phyloP scores from a whole-genome alignment of 2,113 vertebrate species.

The Cynocephalus volans region DNA sequence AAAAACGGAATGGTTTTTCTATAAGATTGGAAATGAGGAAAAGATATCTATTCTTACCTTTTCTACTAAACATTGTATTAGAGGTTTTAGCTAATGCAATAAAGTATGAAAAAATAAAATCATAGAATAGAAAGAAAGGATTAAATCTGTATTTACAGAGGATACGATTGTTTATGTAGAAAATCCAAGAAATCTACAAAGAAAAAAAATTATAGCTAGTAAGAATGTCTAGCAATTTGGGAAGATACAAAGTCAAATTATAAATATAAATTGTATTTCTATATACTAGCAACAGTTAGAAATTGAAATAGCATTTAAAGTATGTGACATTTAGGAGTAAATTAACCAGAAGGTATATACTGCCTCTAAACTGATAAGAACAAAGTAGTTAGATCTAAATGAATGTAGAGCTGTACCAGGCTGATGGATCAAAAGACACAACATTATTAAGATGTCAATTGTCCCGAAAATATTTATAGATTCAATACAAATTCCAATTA shows the following conservation, averaged over 20 bases:
- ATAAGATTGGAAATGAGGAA: not conserved
- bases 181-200: not conserved
- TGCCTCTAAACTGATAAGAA: not conserved
- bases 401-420: not conserved
- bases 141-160: not conserved
- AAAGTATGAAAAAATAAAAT: not conserved
- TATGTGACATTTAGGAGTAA: not conserved
- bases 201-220: not conserved
- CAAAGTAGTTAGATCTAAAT: not conserved
- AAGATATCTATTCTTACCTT: not conserved
- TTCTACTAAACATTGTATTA: not conserved
- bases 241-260: not conserved
- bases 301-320: not conserved
- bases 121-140: not conserved
- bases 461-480: not conserved
- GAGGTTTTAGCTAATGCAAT: not conserved
- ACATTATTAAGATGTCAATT: not conserved
- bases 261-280: not conserved
- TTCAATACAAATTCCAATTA: not conserved
- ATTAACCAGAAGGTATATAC: not conserved
- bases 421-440: not conserved
- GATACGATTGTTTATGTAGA: not conserved
- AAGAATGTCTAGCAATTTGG: not conserved
- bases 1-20: not conserved
- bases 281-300: not conserved